Base-by-base conservation (phyloP, 2,888 invertebrate genomes). In the Strigamia transsilvanica region DNA sequence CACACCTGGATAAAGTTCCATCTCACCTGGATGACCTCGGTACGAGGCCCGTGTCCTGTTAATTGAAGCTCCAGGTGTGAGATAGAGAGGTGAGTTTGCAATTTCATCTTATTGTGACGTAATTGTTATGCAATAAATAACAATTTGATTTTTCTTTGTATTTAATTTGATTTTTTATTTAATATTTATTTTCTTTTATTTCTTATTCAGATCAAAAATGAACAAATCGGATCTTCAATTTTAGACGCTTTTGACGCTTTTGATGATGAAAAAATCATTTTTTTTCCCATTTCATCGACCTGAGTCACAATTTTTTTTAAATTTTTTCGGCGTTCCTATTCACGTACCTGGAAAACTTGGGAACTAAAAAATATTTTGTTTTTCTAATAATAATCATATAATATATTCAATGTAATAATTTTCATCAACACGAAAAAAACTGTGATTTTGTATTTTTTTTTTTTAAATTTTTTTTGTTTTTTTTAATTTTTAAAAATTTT, bases 21-120 rank as follows among this genome's bases (percentile, higher is more conserved):
- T 51, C 83, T 18, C 83, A 83, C 56, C 81, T 83, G 81, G 82
- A 83, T 46, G 83, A 83, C 56, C 32, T 83, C 79, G 82, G 80
- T 78, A 83, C 83, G 41, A 82, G 83, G 83, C 83, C 83, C 80
- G 83, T 83, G 34, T 83, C 83, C 18, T 83, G 83, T 80, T 83
- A 82, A 77, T 23, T 27, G 42, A 73, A 56, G 66, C 66, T 80
- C 42, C 42, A 51, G 51, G 42, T 79, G 38, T 42, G 42, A 79
- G 41, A 41, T 42, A 42, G 38, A 15, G 42, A 79, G 79, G 79
- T 79, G 38, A 42, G 79, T 79, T 41, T 41, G 79, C 42, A 42
- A 41, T 79, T 38, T 79, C 42, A 79, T 41, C 79, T 38, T 79
- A 42, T 79, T 79, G 21, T 79, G 41, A 41, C 42, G 38, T 42